Percentiles rank a stretch among this genome's conserved stretches.
Conservation (phyloP, 2,888 invertebrate species). For the Leptarthrus brevirostris region DNA sequence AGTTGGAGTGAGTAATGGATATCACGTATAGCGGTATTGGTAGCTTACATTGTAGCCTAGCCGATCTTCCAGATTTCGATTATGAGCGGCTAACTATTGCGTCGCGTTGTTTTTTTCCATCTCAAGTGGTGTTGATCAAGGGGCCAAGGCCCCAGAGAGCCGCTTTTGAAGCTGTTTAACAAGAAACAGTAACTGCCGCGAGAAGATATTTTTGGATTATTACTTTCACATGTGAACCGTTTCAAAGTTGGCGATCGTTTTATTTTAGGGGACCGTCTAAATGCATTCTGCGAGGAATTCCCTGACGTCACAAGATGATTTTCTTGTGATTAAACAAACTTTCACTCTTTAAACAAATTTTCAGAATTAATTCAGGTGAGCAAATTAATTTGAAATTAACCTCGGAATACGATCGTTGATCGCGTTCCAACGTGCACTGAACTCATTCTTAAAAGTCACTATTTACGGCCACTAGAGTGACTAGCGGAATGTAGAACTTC, state of each 20-base stretch:
- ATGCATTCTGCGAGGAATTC: conserved; percentile 15
- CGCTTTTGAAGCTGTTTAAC: conserved; percentile 22
- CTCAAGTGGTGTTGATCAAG: conserved; percentile 9
- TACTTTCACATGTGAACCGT: neutral
- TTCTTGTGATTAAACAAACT: neutral
- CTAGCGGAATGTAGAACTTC: too few relatives aligned
- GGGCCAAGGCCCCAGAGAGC: conserved; percentile 30
- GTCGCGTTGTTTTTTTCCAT: conserved; percentile 5
- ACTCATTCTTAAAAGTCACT: conserved; percentile 10
- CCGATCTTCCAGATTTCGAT: conserved; percentile 29
- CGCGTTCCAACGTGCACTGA: conserved; percentile 12
- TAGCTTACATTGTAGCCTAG: neutral
- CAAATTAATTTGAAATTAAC: neutral
- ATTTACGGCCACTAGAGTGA: neutral
- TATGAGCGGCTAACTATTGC: conserved; percentile 15
- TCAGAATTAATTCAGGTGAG: neutral
- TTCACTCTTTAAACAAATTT: conserved; percentile 6
- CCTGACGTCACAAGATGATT: conserved; percentile 27
- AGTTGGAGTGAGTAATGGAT: conserved; percentile 36
- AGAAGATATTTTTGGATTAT: conserved; percentile 33
- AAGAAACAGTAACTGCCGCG: neutral
- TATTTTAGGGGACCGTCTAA: conserved; percentile 18
- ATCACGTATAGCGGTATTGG: conserved; percentile 17
- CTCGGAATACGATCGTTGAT: neutral
- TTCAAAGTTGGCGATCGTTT: neutral